Evolutionary conservation across 2,113 vertebrate species (phyloP).

Genomic region (Cebidichthys violaceus): DNA sequence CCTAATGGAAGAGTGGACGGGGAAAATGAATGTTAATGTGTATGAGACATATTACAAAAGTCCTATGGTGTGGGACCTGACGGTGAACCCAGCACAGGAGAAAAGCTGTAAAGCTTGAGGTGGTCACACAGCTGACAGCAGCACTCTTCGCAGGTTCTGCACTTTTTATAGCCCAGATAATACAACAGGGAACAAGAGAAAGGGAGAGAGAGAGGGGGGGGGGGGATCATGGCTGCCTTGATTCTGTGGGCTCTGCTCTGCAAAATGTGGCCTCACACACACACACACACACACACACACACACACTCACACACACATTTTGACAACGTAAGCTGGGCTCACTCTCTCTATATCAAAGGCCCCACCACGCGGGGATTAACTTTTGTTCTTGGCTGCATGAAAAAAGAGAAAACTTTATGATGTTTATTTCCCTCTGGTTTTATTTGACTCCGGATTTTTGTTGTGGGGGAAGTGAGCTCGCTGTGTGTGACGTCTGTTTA

Average conservation of each 20-base stretch:
- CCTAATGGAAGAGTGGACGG: neutral
- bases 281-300: conserved; percentile 37
- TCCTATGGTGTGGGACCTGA: neutral
- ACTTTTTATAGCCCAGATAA: conserved; percentile 46
- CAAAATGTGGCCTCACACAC: conserved; percentile 17
- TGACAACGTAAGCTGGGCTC: conserved; percentile 49
- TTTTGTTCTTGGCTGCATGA: conserved; percentile 64
- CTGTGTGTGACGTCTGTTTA: conserved; percentile 34
- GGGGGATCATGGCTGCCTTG: conserved; percentile 18
- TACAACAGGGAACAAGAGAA: conserved; percentile 12
- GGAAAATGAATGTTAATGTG: neutral
- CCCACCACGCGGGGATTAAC: conserved; percentile 43
- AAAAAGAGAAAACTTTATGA: conserved; percentile 63
- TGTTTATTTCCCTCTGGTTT: conserved; percentile 65
- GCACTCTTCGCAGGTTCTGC: conserved; percentile 30
- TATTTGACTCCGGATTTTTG: conserved; percentile 45
- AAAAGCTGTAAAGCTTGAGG: conserved; percentile 26
- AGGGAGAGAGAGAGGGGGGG: neutral
- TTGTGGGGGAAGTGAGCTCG: conserved; percentile 27
- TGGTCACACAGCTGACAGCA: conserved; percentile 43
- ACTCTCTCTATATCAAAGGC: conserved; percentile 57
- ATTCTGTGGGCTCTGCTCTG: conserved; percentile 34
- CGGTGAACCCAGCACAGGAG: conserved; percentile 24
- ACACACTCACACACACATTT: conserved; percentile 34
- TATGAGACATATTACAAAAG: conserved; percentile 16